Percentiles rank a stretch among this genome's conserved stretches.
phyloP scores from a whole-genome alignment of 2,113 vertebrate species.

The Herpailurus yagouaroundi region DNA sequence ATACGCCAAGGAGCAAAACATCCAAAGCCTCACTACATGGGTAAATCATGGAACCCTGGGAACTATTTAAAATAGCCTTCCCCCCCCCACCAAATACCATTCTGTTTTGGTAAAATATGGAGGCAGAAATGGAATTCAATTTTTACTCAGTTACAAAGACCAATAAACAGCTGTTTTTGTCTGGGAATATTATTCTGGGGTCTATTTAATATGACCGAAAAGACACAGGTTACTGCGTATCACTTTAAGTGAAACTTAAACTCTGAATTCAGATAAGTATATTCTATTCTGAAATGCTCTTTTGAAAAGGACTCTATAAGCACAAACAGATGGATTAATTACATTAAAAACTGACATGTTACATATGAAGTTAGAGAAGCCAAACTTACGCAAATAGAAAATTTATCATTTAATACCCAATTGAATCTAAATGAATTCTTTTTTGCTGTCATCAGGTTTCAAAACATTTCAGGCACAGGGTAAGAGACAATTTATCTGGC shows the following conservation, averaged over 20 bases:
- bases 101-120: conserved; percentile 51
- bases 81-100: neutral
- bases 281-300: conserved; percentile 64
- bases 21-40: neutral
- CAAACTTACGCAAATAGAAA: conserved; percentile 79
- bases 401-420: conserved; percentile 78
- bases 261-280: conserved; percentile 69
- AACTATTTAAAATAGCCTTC: conserved; percentile 17
- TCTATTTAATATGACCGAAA: conserved; percentile 40
- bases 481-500: conserved; percentile 72
- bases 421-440: conserved; percentile 79
- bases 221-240: conserved; percentile 56
- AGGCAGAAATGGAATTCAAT: conserved; percentile 44
- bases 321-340: conserved; percentile 81
- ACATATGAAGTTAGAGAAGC: conserved; percentile 77
- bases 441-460: conserved; percentile 76
- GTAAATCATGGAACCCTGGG: neutral
- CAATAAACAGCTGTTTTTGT: conserved; percentile 59
- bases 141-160: conserved; percentile 2
- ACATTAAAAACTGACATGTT: conserved; percentile 76
- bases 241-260: conserved; percentile 66
- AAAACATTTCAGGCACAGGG: conserved; percentile 75
- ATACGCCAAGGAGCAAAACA: neutral
- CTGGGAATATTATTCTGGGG: conserved; percentile 40
- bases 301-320: conserved; percentile 61